Evolutionary conservation across 2,113 vertebrate genomes (phyloP).

Genomic region (Pica pica): DNA sequence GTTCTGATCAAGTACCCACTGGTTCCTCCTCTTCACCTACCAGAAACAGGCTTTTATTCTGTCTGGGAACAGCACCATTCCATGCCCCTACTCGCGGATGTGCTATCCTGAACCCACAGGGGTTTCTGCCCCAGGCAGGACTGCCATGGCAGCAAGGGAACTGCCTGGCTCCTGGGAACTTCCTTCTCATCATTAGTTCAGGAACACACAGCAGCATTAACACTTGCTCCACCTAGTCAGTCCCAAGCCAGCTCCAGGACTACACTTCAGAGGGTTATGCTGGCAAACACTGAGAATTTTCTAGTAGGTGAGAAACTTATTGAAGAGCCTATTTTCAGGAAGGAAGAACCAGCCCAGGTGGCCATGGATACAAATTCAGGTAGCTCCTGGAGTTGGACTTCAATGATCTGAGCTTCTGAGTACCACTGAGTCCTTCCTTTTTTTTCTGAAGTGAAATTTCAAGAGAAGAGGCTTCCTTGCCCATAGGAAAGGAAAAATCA

Average conservation of each 20-base stretch:
- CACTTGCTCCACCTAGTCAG: not conserved
- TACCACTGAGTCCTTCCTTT: not conserved
- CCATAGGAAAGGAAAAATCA: not conserved
- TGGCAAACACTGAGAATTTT: not conserved
- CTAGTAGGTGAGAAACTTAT: not conserved
- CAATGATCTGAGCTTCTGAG: not conserved
- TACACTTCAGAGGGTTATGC: not conserved
- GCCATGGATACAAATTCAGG: not conserved
- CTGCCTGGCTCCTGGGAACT: not conserved
- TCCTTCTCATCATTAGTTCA: not conserved
- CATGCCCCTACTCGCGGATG: rapidly evolving
- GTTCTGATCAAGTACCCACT: not conserved
- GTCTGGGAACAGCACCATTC: not conserved
- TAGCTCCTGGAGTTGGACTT: not conserved
- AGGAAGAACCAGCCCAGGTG: not conserved
- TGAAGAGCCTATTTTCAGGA: not conserved
- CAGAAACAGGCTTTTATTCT: not conserved
- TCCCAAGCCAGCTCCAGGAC: not conserved
- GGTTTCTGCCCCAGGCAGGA: not conserved
- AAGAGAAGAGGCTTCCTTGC: not conserved
- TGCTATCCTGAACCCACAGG: too few relatives aligned
- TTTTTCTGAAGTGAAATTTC: not conserved
- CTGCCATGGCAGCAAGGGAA: rapidly evolving
- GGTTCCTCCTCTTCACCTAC: not conserved
- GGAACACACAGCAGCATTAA: not conserved